Conservation (phyloP, 2,888 invertebrate species). For the Gastracanthus pulcherrimus region DNA sequence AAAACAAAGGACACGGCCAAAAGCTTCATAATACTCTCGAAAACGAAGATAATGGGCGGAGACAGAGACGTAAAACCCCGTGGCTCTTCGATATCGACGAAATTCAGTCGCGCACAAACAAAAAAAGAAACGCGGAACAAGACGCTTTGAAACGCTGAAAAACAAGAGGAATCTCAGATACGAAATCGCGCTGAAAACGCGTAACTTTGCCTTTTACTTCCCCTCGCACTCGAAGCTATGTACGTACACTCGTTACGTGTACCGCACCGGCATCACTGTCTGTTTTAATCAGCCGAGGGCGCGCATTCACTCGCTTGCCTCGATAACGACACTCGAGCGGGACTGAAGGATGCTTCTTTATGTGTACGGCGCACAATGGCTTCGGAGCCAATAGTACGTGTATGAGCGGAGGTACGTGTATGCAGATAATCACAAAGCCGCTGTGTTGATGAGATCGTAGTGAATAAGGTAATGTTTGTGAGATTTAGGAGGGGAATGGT, state of each 20-base stretch:
- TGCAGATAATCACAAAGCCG: no score
- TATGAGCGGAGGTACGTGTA: no score
- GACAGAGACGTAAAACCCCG: not conserved
- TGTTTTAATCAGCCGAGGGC: slow-evolving; percentile 30
- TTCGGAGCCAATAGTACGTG: no score
- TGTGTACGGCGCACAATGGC: not conserved
- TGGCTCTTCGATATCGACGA: not conserved
- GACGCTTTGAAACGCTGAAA: not conserved
- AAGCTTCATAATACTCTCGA: not conserved
- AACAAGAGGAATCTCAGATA: not conserved
- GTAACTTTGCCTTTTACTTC: not conserved
- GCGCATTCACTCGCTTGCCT: not conserved
- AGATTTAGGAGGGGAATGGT: no score
- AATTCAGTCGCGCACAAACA: not conserved
- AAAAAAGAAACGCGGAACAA: not conserved
- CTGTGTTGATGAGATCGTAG: no score
- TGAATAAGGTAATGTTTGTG: no score
- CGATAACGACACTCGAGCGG: slow-evolving; percentile 38
- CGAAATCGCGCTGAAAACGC: slow-evolving; percentile 28
- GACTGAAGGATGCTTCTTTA: slow-evolving; percentile 8
- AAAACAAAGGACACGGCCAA: not conserved
- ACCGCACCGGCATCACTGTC: slow-evolving; percentile 9
- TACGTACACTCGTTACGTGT: slow-evolving; percentile 10
- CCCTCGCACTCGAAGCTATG: not conserved
- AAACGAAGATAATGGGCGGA: not conserved